These are phyloP conservation scores for Drosophila greeni DNA, from an alignment of 2,888 invertebrate species.

Conservation along the genomic window DNA sequence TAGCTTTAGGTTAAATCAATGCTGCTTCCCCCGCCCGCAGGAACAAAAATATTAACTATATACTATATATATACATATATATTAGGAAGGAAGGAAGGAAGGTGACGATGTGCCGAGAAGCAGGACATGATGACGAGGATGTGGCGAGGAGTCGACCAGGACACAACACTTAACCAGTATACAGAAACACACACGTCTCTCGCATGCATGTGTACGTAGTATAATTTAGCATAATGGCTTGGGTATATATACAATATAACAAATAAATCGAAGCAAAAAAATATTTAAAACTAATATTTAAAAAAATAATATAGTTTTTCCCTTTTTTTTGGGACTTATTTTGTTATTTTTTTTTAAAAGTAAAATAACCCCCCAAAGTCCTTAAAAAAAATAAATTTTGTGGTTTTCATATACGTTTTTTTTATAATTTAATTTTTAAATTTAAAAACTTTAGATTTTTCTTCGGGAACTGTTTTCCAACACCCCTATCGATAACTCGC, in stretches of 20 bases:
- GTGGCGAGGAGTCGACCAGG: conserved; percentile 6
- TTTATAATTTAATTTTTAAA: too few relatives aligned
- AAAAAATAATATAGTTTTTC: too few relatives aligned
- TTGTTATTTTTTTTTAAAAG: too few relatives aligned
- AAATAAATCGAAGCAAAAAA: conserved; percentile 27
- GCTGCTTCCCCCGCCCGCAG: conserved; percentile 42
- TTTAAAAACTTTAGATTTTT: too few relatives aligned
- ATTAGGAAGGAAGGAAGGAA: conserved; percentile 1
- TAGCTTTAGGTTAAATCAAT: conserved; percentile 46
- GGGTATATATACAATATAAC: conserved; percentile 42
- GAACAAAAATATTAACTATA: conserved; percentile 16
- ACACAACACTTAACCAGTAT: conserved; percentile 39
- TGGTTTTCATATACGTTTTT: too few relatives aligned
- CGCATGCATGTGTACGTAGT: conserved; percentile 39
- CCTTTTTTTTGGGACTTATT: too few relatives aligned
- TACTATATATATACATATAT: not conserved
- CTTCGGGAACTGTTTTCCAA: too few relatives aligned
- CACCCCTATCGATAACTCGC: not conserved
- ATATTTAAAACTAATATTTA: too few relatives aligned
- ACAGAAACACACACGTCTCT: conserved; percentile 27
- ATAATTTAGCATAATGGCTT: conserved; percentile 44
- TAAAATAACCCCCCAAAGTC: too few relatives aligned
- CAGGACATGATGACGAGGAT: not conserved
- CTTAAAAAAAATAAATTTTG: too few relatives aligned
- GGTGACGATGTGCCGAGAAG: not conserved